Evolutionary conservation across 2,113 vertebrate genomes (phyloP), one percentile per base, ranked within the genome.

Genomic region (Cyanoramphus novaezelandiae): DNA sequence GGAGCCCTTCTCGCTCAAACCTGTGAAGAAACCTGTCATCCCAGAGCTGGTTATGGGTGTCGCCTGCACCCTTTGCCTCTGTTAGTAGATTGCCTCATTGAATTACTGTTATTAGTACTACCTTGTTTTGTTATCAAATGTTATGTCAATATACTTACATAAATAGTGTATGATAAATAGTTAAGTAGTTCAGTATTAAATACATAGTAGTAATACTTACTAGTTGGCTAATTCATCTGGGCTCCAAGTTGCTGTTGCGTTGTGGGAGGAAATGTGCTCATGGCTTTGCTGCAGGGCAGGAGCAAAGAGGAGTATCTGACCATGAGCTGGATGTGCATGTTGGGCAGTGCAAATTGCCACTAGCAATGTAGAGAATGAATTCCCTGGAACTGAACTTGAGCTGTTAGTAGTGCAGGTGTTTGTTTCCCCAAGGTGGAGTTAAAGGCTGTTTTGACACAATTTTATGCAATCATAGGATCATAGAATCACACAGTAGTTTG

Each of bases 61-160:
- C 43, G 20, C 7, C 9, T 25, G 35, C 10, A 72, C 9, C 8
- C 28, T 72, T 23, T 62, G 41, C 19, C 23, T 72, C 47, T n/a
- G 8, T 4, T 17, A 35, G 24, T 1, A 0, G 7, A 25, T 68
- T 63, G n/a, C 4, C 13, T 46, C 7, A 2, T 39, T 68, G 23
- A 59, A 19, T 94, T 63, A 11, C 14, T 72, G 17, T 14, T 78
- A 10, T 88, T 46, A 59, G 17, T n/a, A 11, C 13, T 13, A 15
- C 31, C 29, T 0, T 12, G 10, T 81, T 72, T 70, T 78, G 16
- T 62, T 46, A n/a, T 43, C 14, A 21, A 35, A 20, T 21, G 14
- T 35, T 33, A 11, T 28, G 23, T 16, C 37, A 11, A 1, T 65
- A 10, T 84, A 35, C 7, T n/a, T 39, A 5, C 0, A 0, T 4